Evolutionary conservation across 1,140 invertebrate species (phyloP).

Genomic region (Apocrypta bakeri): DNA sequence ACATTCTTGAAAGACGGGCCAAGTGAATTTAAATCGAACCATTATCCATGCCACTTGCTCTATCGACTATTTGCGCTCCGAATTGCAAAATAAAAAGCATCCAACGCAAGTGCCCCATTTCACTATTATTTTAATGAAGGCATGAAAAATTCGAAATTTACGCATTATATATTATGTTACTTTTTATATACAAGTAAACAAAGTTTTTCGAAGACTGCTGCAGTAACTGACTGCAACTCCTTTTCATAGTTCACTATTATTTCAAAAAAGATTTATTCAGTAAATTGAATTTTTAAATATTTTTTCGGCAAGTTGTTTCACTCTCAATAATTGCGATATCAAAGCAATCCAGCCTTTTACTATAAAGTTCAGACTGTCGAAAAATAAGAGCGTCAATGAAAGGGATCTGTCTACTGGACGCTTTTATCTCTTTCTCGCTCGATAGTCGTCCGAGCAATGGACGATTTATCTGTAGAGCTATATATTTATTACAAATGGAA

Average conservation of each 20-base stretch:
- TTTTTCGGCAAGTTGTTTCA: neutral
- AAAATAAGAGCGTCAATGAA: neutral
- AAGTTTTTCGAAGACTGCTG: too few relatives aligned
- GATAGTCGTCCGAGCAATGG: neutral
- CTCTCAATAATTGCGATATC: neutral
- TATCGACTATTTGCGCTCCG: neutral
- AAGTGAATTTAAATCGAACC: slow-evolving; percentile 48
- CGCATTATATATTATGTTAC: neutral
- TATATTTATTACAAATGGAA: neutral
- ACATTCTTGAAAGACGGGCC: slow-evolving; percentile 42
- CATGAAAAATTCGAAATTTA: slow-evolving; percentile 7
- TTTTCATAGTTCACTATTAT: too few relatives aligned
- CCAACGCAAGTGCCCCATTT: slow-evolving; percentile 24
- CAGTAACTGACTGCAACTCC: too few relatives aligned
- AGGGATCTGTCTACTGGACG: neutral
- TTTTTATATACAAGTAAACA: too few relatives aligned
- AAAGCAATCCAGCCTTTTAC: neutral
- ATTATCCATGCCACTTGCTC: slow-evolving; percentile 38
- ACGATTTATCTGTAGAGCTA: neutral
- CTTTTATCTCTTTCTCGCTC: neutral
- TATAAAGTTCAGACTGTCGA: neutral
- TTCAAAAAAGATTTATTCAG: too few relatives aligned
- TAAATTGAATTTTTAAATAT: too few relatives aligned
- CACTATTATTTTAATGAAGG: neutral
- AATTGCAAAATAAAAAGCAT: slow-evolving; percentile 36